phyloP scores from a whole-genome alignment of 2,113 vertebrate species.

The Sinocyclocheilus rhinocerous region DNA sequence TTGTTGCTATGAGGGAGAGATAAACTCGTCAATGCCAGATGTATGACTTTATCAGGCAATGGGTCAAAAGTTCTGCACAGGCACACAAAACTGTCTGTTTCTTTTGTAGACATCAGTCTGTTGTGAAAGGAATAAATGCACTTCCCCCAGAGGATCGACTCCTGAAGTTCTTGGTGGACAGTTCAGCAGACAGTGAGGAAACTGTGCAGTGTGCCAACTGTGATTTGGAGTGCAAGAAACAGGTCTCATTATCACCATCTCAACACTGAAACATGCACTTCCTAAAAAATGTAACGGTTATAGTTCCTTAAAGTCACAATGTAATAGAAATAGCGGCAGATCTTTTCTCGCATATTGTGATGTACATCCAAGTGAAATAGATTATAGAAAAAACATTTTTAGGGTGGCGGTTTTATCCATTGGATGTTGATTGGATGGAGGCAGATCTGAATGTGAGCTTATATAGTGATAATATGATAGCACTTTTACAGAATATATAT shows the following conservation, averaged over 20 bases:
- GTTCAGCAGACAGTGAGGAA: conserved; percentile 80
- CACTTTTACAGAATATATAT: too few relatives aligned
- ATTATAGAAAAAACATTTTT: too few relatives aligned
- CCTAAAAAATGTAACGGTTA: neutral
- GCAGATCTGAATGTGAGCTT: too few relatives aligned
- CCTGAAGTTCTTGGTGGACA: conserved; percentile 91
- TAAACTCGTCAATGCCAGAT: conserved; percentile 33
- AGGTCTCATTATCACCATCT: conserved; percentile 68
- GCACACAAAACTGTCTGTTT: neutral
- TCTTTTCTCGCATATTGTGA: too few relatives aligned
- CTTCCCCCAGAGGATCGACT: conserved; percentile 87
- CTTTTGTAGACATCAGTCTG: conserved; percentile 79
- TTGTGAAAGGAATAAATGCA: conserved; percentile 82
- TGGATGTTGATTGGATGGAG: too few relatives aligned
- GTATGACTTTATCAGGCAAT: conserved; percentile 22
- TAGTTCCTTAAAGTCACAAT: too few relatives aligned
- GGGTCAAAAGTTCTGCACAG: neutral
- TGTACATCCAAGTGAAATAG: too few relatives aligned
- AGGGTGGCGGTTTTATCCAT: too few relatives aligned
- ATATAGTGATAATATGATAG: too few relatives aligned
- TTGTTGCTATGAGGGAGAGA: conserved; percentile 56
- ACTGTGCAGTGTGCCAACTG: conserved; percentile 88
- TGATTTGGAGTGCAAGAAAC: conserved; percentile 81
- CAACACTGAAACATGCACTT: neutral
- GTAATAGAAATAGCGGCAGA: too few relatives aligned